Evolutionary conservation across 1,140 invertebrate species (phyloP).

Genomic region (Lordiphosa collinella): DNA sequence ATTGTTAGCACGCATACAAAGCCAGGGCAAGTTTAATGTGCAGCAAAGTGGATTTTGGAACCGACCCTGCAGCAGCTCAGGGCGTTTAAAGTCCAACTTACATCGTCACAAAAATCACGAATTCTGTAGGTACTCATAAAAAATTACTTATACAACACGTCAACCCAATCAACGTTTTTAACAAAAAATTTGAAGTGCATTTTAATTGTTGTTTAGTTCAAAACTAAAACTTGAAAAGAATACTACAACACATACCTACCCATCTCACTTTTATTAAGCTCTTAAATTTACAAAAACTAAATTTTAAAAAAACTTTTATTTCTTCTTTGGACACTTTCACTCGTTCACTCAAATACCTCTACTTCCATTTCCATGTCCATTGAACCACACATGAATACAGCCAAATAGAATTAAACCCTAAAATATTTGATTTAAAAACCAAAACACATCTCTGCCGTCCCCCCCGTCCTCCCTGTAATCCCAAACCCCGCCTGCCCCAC

Average conservation of each 20-base stretch:
- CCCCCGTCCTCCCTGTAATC: background rate
- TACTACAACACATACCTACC: background rate
- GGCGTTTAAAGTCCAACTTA: conserved; percentile 24
- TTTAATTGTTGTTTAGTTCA: no score
- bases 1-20: conserved; percentile 34
- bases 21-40: conserved; percentile 44
- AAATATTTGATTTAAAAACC: conserved; percentile 66
- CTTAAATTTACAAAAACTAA: conserved; percentile 29
- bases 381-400: conserved; percentile 55
- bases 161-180: no score
- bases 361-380: conserved; percentile 40
- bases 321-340: conserved; percentile 28
- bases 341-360: background rate
- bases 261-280: no score
- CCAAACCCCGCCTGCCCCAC: no score
- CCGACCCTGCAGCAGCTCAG: conserved; percentile 13
- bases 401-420: conserved; percentile 77
- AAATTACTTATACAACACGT: no score
- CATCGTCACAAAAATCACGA: no score
- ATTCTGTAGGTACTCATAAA: no score
- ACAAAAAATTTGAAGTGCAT: no score
- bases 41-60: conserved; percentile 53
- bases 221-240: no score
- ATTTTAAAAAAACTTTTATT: conserved; percentile 50
- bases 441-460: conserved; percentile 1